Conservation (phyloP, 2,113 vertebrate species). For the Caracal caracal region DNA sequence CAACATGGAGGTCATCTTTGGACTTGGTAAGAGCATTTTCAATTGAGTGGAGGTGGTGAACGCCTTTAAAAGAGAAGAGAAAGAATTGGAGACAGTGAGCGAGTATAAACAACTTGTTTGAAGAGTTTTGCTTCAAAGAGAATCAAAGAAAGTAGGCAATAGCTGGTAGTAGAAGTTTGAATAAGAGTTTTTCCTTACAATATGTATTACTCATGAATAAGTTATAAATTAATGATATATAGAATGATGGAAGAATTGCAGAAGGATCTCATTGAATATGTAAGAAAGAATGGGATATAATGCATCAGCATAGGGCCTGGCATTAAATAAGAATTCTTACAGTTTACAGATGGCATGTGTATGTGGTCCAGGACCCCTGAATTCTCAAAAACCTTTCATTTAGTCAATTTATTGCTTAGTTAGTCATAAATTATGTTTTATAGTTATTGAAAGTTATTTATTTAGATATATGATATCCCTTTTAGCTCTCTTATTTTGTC, state of each 20-base stretch:
- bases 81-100: neutral
- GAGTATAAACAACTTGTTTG: neutral
- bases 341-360: neutral
- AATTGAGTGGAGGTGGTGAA: neutral
- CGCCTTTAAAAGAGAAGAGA: neutral
- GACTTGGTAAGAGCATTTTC: neutral
- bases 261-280: neutral
- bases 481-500: neutral
- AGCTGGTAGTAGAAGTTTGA: neutral
- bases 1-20: neutral
- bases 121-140: neutral
- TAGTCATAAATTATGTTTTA: neutral
- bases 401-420: neutral
- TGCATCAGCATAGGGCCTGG: neutral
- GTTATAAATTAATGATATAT: neutral
- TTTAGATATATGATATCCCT: neutral
- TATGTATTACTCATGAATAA: too few relatives aligned
- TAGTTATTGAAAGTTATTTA: neutral
- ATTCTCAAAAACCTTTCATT: neutral
- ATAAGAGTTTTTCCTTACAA: neutral
- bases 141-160: neutral
- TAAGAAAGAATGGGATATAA: neutral
- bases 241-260: neutral
- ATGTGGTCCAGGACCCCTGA: neutral
- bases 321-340: neutral